Conservation (phyloP, 1,140 invertebrate genomes). For the Drosophila lacteicornis region DNA sequence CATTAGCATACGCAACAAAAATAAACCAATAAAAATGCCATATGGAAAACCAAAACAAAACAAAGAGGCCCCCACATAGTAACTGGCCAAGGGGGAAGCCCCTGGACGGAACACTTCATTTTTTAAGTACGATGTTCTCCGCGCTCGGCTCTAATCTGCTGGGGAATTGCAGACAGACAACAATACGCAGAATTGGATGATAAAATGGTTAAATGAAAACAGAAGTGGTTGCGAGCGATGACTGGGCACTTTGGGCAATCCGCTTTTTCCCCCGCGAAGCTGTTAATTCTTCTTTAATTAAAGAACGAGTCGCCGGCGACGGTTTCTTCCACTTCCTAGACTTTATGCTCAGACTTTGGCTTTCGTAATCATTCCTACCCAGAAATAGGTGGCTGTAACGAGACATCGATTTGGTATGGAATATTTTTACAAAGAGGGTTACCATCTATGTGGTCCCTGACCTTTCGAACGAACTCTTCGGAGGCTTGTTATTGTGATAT, state of each 20-base stretch:
- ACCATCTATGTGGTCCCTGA: constrained; percentile 20
- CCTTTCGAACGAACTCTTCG: constrained; percentile 11
- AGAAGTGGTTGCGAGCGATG: constrained; percentile 54
- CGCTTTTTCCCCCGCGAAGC: constrained; percentile 65
- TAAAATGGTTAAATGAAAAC: constrained; percentile 63
- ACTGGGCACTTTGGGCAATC: constrained; percentile 62
- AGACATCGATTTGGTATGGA: constrained; percentile 3
- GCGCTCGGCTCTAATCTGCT: constrained; percentile 25
- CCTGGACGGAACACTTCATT: constrained; percentile 29
- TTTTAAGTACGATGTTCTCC: constrained; percentile 30
- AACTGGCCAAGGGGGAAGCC: constrained; percentile 32
- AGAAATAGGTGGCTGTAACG: constrained; percentile 32
- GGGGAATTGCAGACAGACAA: constrained; percentile 26
- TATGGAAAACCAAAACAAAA: constrained; percentile 29
- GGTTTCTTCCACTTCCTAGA: constrained; percentile 66
- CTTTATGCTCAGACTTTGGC: constrained; percentile 33
- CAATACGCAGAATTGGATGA: constrained; percentile 49
- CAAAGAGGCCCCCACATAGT: constrained; percentile 19
- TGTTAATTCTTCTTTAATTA: constrained; percentile 80
- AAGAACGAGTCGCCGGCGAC: constrained; percentile 63
- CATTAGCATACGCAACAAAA: constrained; percentile 28
- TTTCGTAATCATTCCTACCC: constrained; percentile 47
- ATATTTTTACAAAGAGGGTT: neutral
- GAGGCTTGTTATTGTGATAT: constrained; percentile 8
- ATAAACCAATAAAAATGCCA: constrained; percentile 9